Percentiles rank a stretch among this genome's conserved stretches.
Conservation (phyloP, 2,888 invertebrate species). For the Dysmachus trigonus region DNA sequence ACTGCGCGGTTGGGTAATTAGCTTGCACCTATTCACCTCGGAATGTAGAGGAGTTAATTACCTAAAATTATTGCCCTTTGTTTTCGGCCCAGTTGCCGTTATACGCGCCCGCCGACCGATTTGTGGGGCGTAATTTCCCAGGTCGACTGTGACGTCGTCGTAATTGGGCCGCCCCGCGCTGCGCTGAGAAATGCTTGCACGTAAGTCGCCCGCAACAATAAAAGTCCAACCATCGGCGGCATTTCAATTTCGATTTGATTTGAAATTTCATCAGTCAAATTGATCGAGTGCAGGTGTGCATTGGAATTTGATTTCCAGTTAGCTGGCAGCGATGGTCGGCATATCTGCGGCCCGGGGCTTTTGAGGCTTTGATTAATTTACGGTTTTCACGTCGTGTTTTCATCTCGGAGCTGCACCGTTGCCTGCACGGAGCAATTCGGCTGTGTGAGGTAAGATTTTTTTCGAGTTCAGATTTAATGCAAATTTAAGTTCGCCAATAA, state of each 20-base stretch:
- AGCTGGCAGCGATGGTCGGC: neutral
- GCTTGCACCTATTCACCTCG: slow-evolving; percentile 38
- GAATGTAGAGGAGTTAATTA: slow-evolving; percentile 35
- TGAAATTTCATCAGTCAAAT: slow-evolving; percentile 41
- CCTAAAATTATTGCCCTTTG: slow-evolving; percentile 35
- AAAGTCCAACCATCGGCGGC: slow-evolving; percentile 28
- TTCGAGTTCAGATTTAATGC: neutral
- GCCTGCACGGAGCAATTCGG: neutral
- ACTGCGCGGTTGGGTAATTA: slow-evolving; percentile 27
- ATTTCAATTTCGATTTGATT: slow-evolving; percentile 42
- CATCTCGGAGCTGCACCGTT: neutral
- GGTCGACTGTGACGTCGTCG: neutral
- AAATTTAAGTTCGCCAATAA: neutral
- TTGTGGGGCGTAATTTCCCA: neutral
- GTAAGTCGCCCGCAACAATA: slow-evolving; percentile 14
- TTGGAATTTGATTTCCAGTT: slow-evolving; percentile 35
- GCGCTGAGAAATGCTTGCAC: neutral
- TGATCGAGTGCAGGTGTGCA: slow-evolving; percentile 43
- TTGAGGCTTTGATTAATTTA: slow-evolving; percentile 35
- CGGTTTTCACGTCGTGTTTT: neutral
- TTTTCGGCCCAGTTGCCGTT: neutral
- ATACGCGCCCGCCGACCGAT: neutral
- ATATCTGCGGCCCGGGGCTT: neutral
- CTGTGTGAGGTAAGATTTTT: neutral
- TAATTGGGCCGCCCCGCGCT: neutral